Evolutionary conservation across 1,140 invertebrate genomes (phyloP).

Genomic region (Augochlora pura): DNA sequence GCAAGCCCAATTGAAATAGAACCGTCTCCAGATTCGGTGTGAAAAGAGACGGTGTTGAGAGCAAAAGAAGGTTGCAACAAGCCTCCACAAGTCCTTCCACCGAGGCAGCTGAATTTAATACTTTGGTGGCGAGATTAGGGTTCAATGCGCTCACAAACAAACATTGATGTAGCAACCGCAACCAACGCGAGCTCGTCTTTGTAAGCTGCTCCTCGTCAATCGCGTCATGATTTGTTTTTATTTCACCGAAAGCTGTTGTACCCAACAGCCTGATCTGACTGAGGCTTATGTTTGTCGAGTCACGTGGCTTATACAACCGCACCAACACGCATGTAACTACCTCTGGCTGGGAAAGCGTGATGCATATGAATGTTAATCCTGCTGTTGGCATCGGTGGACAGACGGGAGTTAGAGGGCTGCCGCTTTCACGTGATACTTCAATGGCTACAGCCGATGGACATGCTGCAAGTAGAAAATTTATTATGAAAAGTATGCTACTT

Average conservation of each 20-base stretch:
- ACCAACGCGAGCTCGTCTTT: constrained; percentile 84
- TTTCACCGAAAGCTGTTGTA: constrained; percentile 87
- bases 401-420: constrained; percentile 83
- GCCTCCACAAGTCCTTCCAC: constrained; percentile 86
- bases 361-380: constrained; percentile 91
- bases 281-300: constrained; percentile 92
- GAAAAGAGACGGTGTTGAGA: constrained; percentile 84
- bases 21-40: constrained; percentile 84
- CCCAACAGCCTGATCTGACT: constrained; percentile 93
- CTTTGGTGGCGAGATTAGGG: constrained; percentile 74
- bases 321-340: constrained; percentile 86
- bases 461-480: constrained; percentile 79
- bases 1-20: constrained; percentile 83
- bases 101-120: constrained; percentile 83
- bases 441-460: constrained; percentile 94
- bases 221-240: constrained; percentile 74
- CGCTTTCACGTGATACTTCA: constrained; percentile 85
- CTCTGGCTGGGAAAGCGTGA: constrained; percentile 90
- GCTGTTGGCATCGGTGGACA: constrained; percentile 89
- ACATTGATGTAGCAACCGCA: constrained; percentile 86
- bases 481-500: constrained; percentile 32
- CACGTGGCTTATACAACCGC: constrained; percentile 89
- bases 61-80: constrained; percentile 87
- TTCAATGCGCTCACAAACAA: constrained; percentile 81
- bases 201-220: constrained; percentile 78